Evolutionary conservation across 2,888 invertebrate genomes (phyloP).

Genomic region (Cryptus armator): DNA sequence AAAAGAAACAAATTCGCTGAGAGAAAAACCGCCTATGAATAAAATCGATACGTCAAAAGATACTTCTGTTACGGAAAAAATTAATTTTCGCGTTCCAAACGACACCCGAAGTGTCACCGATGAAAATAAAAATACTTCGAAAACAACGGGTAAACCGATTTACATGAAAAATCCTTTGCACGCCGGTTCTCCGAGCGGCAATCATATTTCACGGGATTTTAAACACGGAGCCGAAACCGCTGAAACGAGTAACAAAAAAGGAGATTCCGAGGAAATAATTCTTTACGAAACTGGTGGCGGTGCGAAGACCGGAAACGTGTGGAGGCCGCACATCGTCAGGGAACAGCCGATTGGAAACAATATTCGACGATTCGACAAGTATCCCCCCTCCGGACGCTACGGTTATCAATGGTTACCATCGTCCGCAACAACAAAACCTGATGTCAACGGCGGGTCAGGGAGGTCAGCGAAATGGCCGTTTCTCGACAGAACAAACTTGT

Average conservation of each 20-base stretch:
- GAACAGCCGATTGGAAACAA: constrained; percentile 16
- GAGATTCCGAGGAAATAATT: neutral
- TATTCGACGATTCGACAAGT: constrained; percentile 4
- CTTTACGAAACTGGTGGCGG: constrained; percentile 25
- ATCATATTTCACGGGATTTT: constrained; percentile 23
- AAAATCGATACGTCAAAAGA: neutral
- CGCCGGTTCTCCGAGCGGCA: neutral
- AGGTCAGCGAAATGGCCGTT: constrained; percentile 1
- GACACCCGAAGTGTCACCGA: neutral
- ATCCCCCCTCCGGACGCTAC: neutral
- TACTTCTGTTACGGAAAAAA: neutral
- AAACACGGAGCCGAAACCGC: constrained; percentile 9
- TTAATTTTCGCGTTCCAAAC: neutral
- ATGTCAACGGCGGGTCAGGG: neutral
- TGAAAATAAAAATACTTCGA: neutral
- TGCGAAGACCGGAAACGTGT: constrained; percentile 36
- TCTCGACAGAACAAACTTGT: neutral
- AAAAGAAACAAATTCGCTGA: neutral
- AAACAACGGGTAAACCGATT: neutral
- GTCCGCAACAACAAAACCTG: neutral
- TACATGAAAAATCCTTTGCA: constrained; percentile 43
- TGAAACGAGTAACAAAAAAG: neutral
- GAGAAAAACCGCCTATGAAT: neutral
- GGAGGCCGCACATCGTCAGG: constrained; percentile 34
- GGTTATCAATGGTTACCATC: neutral